phyloP scores from a whole-genome alignment of 2,888 invertebrate species.

The Tetanocera ferruginea region DNA sequence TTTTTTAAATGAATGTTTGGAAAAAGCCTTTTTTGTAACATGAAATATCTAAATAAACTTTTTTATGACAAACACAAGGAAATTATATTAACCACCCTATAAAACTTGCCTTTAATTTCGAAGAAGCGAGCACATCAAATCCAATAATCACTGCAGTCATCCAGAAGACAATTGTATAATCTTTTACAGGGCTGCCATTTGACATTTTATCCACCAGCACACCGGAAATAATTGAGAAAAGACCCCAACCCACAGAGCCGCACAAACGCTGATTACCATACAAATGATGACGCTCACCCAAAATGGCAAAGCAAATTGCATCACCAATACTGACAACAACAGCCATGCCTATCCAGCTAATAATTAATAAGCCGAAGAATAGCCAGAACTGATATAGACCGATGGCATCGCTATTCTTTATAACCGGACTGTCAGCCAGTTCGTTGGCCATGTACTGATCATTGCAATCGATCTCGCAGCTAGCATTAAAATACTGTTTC shows the following conservation, averaged over 20 bases:
- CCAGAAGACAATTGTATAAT: slow-evolving; percentile 86
- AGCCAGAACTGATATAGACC: slow-evolving; percentile 80
- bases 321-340: slow-evolving; percentile 90
- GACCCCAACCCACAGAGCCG: slow-evolving; percentile 90
- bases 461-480: slow-evolving; percentile 61
- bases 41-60: too few species aligned
- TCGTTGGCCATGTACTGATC: slow-evolving; percentile 56
- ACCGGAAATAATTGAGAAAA: slow-evolving; percentile 82
- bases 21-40: too few species aligned
- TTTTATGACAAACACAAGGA: too few species aligned
- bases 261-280: slow-evolving; percentile 91
- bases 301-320: slow-evolving; percentile 87
- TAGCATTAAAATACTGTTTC: slow-evolving; percentile 59
- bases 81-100: background rate
- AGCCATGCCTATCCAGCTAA: slow-evolving; percentile 88
- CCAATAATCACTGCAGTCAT: slow-evolving; percentile 78
- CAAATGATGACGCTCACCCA: slow-evolving; percentile 80
- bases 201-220: slow-evolving; percentile 83
- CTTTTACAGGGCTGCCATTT: slow-evolving; percentile 74
- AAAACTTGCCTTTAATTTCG: slow-evolving; percentile 73
- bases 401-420: slow-evolving; percentile 62
- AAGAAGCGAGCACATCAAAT: slow-evolving; percentile 78
- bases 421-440: slow-evolving; percentile 54
- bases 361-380: slow-evolving; percentile 81
- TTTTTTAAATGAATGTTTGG: too few species aligned